Conservation (phyloP, 2,797 vertebrate species). For the Acrossocheilus fasciatus region DNA sequence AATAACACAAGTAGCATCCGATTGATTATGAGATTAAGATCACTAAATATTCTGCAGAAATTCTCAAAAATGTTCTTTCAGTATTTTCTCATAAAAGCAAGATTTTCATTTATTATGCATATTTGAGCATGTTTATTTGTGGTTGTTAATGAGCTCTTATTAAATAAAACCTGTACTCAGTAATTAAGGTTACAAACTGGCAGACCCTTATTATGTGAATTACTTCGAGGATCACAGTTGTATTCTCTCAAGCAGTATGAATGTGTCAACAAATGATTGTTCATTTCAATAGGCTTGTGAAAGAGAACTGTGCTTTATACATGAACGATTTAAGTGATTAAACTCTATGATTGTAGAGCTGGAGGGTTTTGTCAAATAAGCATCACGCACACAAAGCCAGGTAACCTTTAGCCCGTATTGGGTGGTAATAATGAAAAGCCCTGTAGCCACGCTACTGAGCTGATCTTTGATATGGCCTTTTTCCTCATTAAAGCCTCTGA, state of each 20-base stretch:
- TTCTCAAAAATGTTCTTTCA: neutral
- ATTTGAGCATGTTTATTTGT: neutral
- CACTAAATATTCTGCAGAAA: neutral
- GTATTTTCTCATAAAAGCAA: neutral
- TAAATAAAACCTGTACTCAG: neutral
- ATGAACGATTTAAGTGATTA: slow-evolving; percentile 19
- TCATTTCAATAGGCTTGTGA: slow-evolving; percentile 2
- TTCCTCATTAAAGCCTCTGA: slow-evolving; percentile 71
- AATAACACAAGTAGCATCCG: neutral
- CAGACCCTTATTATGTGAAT: neutral
- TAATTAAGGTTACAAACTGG: slow-evolving; percentile 15
- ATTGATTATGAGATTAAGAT: neutral
- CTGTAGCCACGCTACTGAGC: slow-evolving; percentile 44
- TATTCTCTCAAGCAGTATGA: neutral
- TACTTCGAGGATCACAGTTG: neutral
- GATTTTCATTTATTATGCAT: neutral
- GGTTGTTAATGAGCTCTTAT: slow-evolving; percentile 6
- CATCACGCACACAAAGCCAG: neutral
- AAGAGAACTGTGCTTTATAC: neutral
- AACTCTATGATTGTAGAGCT: neutral
- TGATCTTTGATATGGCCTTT: slow-evolving; percentile 55
- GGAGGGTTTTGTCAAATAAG: slow-evolving; percentile 20
- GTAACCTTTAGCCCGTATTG: slow-evolving; percentile 45
- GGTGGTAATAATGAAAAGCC: slow-evolving; percentile 61
- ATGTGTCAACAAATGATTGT: slow-evolving; percentile 15